These are phyloP conservation scores for Genyomyrus donnyi DNA, from an alignment of 2,113 vertebrate genomes.

Conservation along the genomic window DNA sequence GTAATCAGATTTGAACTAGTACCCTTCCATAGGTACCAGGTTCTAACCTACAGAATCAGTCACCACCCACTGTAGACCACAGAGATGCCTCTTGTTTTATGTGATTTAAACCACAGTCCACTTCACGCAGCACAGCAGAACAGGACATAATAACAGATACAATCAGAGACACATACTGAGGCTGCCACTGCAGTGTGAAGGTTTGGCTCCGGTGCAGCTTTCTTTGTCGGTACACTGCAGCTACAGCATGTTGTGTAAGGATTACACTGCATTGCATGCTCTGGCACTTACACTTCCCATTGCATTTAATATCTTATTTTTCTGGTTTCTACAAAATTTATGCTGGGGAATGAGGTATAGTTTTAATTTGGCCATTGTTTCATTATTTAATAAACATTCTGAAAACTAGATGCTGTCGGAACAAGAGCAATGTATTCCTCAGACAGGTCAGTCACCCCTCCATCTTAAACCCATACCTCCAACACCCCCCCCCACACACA, in stretches of 20 bases:
- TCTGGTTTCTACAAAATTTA: not conserved
- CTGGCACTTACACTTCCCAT: not conserved
- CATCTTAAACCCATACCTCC: not conserved
- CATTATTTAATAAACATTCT: not conserved
- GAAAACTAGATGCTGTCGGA: too few species aligned
- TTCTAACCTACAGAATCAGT: not conserved
- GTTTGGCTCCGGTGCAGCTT: not conserved
- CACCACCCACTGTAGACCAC: not conserved
- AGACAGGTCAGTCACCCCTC: not conserved
- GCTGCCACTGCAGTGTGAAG: not conserved
- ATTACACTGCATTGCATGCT: not conserved
- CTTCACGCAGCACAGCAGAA: too few species aligned
- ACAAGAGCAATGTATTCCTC: not conserved
- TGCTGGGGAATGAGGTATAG: not conserved
- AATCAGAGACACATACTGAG: too few species aligned
- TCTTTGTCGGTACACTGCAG: not conserved
- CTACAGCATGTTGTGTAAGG: not conserved
- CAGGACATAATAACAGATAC: too few species aligned
- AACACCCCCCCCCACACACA: too few species aligned
- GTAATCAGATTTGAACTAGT: not conserved
- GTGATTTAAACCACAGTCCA: not conserved
- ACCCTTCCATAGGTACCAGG: not conserved
- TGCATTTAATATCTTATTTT: not conserved
- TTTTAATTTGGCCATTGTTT: not conserved
- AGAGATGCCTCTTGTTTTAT: not conserved